Conservation (phyloP, 2,797 vertebrate species). For the Champsocephalus gunnari region DNA sequence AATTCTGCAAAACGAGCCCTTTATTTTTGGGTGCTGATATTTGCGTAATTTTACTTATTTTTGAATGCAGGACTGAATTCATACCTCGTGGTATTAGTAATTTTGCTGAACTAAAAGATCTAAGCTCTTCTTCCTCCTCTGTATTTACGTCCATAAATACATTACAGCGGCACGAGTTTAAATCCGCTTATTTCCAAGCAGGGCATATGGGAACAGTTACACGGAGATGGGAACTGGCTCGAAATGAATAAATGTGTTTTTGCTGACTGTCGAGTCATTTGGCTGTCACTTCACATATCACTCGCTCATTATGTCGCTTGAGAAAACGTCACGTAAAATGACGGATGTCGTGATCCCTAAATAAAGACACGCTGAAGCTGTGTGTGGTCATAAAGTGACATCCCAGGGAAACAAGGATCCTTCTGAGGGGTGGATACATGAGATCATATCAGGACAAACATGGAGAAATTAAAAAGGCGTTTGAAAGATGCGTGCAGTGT, state of each 20-base stretch:
- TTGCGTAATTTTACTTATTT: too few species aligned
- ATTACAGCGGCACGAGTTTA: conserved; percentile 1
- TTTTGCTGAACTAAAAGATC: too few species aligned
- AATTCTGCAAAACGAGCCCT: too few species aligned
- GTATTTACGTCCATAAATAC: conserved; percentile 33
- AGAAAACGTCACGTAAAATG: conserved; percentile 57
- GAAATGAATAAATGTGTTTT: conserved; percentile 66
- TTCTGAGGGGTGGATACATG: conserved; percentile 7
- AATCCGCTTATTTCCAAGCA: conserved; percentile 17
- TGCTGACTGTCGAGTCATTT: conserved; percentile 69
- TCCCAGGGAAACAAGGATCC: conserved; percentile 45
- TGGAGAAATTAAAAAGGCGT: conserved; percentile 48
- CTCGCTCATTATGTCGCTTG: conserved; percentile 50
- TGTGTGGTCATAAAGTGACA: conserved; percentile 80
- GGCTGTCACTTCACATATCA: conserved; percentile 73
- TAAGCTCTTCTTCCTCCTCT: too few species aligned
- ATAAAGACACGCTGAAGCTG: conserved; percentile 46
- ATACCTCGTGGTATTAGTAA: too few species aligned
- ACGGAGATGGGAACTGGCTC: conserved; percentile 48
- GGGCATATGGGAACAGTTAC: conserved; percentile 69
- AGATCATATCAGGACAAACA: conserved; percentile 24
- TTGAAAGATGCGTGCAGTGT: conserved; percentile 43
- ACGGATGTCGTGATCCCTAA: conserved; percentile 57
- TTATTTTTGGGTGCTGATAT: too few species aligned
- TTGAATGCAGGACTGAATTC: too few species aligned